Evolutionary conservation across 2,888 invertebrate genomes (phyloP), one percentile per base, ranked within the genome.

Genomic region (Chrysomela aeneicollis): DNA sequence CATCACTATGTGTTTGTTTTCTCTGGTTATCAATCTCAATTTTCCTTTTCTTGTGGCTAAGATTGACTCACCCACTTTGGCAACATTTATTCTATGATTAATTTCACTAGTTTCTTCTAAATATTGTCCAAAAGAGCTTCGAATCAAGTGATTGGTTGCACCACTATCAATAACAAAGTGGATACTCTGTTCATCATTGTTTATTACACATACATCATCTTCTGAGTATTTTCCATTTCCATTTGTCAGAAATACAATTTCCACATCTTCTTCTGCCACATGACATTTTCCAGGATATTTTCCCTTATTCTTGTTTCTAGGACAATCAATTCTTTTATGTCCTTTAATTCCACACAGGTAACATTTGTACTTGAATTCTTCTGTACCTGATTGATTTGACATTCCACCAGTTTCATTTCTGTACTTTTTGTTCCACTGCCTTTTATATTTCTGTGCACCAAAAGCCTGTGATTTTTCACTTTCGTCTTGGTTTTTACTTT

Each of bases 131-230:
- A 63, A 46, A 52, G 59, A 47, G 51, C 49, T 60, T n/a, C 54
- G 69, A 15, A 73, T 63, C 9, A 73, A 58, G 60, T 72, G 73
- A 60, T 71, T 68, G 49, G 73, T 70, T 8, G 70, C 69, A 50
- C 74, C 73, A 66, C 68, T 69, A 53, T 73, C 72, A n/a, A 71
- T 53, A 18, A 73, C 55, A 64, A 73, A 72, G 15, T 53, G 63
- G 46, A 72, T 64, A 17, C 58, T 61, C 19, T 54, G 26, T 6
- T 26, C 17, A 37, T 10, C 19, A 21, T 42, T 26, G 42, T 12
- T 30, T 35, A 17, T 1, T 22, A 71, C 70, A 15, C 47, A 62
- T 49, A 70, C 63, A 19, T 61, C 63, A 19, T 65, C 59, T 59
- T 21, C 46, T n/a, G 15, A 35, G 21, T 26, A 26, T 6, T 26